phyloP scores from a whole-genome alignment of 2,113 vertebrate species.

The Ornithorhynchus anatinus region DNA sequence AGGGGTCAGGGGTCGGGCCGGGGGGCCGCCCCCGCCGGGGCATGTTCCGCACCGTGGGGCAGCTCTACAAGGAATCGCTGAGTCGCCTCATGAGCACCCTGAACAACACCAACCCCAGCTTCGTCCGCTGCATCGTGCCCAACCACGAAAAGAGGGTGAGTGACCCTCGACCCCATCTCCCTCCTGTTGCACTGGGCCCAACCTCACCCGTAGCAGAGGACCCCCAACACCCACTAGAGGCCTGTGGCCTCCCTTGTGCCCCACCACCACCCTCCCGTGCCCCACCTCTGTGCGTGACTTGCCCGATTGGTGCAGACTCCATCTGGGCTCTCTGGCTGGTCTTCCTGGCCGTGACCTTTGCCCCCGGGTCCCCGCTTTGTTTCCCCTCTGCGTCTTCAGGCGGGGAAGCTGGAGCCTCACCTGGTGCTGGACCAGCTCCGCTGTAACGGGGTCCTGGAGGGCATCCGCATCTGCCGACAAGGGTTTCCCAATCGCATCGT shows the following conservation, averaged over 20 bases:
- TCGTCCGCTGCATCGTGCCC: slow-evolving; percentile 89
- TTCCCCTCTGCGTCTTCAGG: slow-evolving; percentile 60
- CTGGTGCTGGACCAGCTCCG: slow-evolving; percentile 88
- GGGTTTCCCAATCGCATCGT: slow-evolving; percentile 93
- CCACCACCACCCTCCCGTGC: not conserved
- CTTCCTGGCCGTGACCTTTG: not conserved
- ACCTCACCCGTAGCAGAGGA: not conserved
- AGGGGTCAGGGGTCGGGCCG: slow-evolving; percentile 41
- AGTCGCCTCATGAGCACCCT: slow-evolving; percentile 91
- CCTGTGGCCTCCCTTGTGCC: not conserved
- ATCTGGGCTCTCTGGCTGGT: not conserved
- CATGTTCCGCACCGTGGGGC: slow-evolving; percentile 91
- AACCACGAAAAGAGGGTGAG: slow-evolving; percentile 90
- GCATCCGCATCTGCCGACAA: slow-evolving; percentile 92
- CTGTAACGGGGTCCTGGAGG: slow-evolving; percentile 90
- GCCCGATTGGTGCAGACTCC: not conserved
- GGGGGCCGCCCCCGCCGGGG: slow-evolving; percentile 69
- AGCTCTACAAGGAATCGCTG: slow-evolving; percentile 91
- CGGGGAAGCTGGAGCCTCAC: slow-evolving; percentile 83
- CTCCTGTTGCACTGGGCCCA: not conserved
- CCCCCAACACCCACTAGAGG: not conserved
- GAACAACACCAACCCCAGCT: slow-evolving; percentile 92
- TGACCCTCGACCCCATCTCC: not conserved
- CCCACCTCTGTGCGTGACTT: not conserved
- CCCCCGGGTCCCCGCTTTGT: rapidly evolving